Base-by-base conservation (phyloP, 1,140 invertebrate species). In the Saccostrea cuccullata region DNA sequence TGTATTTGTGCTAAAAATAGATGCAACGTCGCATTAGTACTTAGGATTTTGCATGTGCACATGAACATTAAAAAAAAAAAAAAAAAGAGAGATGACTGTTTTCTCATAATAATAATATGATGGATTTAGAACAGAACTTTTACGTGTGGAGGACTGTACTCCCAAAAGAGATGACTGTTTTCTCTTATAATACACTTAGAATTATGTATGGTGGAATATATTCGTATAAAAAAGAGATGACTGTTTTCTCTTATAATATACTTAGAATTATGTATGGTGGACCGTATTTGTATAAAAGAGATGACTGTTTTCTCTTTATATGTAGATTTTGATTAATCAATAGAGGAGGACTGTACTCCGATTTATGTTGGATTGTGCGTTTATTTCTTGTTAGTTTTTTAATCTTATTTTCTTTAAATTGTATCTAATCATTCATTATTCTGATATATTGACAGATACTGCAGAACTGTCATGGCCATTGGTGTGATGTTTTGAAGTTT, bases 151-250 rank as follows among this genome's bases (percentile, higher is more conserved):
- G 60, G 17, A 17, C 60, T 20, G 60, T 67, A 67, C 30, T 36
- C 30, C 30, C 30, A 36, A n/a, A 70, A 26, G 67, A 70, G 67
- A 70, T 70, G 67, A 70, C 67, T 70, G 67, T 70, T 70, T 70
- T 70, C 67, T 70, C 67, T 70, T 70, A n/a, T 70, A 12, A n/a
- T 70, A n/a, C 2, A 70, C 23, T n/a, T 26, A 8, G n/a, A 23
- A 70, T 70, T 5, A 23, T 36, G 20, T 11, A 17, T 26, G 67
- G 23, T 11, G 67, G 23, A n/a, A n/a, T n/a, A n/a, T n/a, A n/a
- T n/a, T n/a, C n/a, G n/a, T n/a, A n/a, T n/a, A 70, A 1, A 36
- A 36, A 36, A 36, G 30, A 36, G 30, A 36, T 2, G 30, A 36
- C 30, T 36, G 23, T 26, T 23, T 12, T 73, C 12, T 13, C n/a